phyloP scores from a whole-genome alignment of 2,888 invertebrate species.

The Lepeophtheirus nordmannii region DNA sequence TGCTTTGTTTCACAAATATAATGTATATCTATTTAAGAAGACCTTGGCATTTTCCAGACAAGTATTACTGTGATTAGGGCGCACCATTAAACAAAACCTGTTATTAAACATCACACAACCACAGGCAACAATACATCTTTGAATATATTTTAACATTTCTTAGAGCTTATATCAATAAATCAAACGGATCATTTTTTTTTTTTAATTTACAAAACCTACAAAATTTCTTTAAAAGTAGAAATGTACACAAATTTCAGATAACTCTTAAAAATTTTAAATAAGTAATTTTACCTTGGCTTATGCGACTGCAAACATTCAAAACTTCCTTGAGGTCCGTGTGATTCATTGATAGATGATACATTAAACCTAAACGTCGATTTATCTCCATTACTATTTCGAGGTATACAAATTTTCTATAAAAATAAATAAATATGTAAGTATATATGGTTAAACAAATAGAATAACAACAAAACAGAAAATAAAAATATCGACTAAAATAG shows the following conservation, averaged over 20 bases:
- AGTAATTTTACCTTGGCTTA: slow-evolving; percentile 36
- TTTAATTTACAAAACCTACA: not conserved
- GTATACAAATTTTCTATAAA: slow-evolving; percentile 24
- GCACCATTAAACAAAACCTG: no score
- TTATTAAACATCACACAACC: no score
- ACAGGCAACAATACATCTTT: no score
- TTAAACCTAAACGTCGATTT: slow-evolving; percentile 52
- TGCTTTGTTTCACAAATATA: no score
- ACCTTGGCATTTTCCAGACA: no score
- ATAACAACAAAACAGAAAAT: not conserved
- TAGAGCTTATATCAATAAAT: not conserved
- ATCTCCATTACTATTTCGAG: slow-evolving; percentile 32
- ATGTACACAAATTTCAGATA: no score
- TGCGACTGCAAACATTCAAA: slow-evolving; percentile 75
- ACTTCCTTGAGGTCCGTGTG: slow-evolving; percentile 71
- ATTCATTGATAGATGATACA: slow-evolving; percentile 60
- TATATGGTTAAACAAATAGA: slow-evolving; percentile 17
- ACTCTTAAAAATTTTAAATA: not conserved
- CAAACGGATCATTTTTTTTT: not conserved
- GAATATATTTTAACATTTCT: no score
- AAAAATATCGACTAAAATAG: no score
- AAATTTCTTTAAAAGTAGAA: no score
- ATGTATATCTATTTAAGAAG: no score
- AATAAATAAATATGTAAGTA: slow-evolving; percentile 1
- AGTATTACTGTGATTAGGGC: no score